Evolutionary conservation across 2,888 invertebrate species (phyloP), one percentile per base, ranked within the genome.

Genomic region (Diarsia rubi): DNA sequence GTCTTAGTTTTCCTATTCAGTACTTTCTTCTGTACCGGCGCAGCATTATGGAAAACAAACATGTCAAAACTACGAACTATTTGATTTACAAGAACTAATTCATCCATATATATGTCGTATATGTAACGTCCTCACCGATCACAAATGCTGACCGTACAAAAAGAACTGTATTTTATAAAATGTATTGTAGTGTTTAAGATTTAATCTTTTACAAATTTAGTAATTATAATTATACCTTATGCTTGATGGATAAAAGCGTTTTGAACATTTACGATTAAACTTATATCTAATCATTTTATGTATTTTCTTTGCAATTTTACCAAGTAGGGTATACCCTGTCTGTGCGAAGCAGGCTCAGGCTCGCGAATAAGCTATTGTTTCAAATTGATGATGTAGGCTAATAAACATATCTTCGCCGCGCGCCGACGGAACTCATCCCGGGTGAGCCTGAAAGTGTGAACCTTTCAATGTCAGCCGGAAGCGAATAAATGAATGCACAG

Each of bases 201-300:
- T 75, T 45, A 45, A 59, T 75, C 59, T 44, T 81, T 81, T 66
- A 81, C 60, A 81, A 81, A 12, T 66, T 14, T 81, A 47, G 24
- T 80, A 80, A 9, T 72, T 80, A 47, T 47, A 79, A 44, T 14
- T 75, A 62, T 54, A 81, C 81, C 81, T 75, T 81, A 80, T 80
- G 73, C 63, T 64, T 78, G 24, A 75, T 45, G 47, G 57, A 64
- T 42, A 82, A 69, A 60, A 54, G 65, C 60, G 66, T 65, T 59
- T 65, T 37, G 63, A 57, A 16, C 6, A 65, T 69, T 31, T 78
- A 62, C 54, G 11, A 66, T 57, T 78, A 42, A 75, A 19, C 14
- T 44, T 31, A 12, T 65, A 47, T 8, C 5, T 21, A 19, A 54
- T 42, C 62, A 42, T 59, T 45, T 47, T 2, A 44, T 57, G 65